These are phyloP conservation scores for Ranitomeya variabilis DNA, from an alignment of 2,113 vertebrate genomes.

Conservation along the genomic window DNA sequence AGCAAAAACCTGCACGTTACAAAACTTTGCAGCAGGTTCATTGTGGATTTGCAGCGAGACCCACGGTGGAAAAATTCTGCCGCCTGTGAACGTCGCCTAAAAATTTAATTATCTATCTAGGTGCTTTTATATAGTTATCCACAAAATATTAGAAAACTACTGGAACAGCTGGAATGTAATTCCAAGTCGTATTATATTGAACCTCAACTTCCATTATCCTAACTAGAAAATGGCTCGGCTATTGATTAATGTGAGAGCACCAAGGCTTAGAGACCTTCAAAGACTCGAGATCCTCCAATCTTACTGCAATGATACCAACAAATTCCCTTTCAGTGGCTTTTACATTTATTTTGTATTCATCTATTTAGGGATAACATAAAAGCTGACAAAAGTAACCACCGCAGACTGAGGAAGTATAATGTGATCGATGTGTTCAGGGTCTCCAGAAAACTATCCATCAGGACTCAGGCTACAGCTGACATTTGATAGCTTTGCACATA, in stretches of 20 bases:
- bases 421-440: not conserved
- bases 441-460: not conserved
- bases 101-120: not conserved
- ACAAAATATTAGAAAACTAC: constrained; percentile 13
- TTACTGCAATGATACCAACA: not conserved
- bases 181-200: constrained; percentile 34
- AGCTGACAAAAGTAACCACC: not conserved
- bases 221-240: constrained; percentile 41
- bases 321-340: not conserved
- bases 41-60: too few species aligned
- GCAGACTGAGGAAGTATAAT: not conserved
- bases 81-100: not conserved
- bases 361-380: not conserved
- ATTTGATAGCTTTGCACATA: not conserved
- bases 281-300: not conserved
- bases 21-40: too few species aligned
- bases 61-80: too few species aligned
- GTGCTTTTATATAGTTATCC: constrained; percentile 4
- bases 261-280: constrained; percentile 13
- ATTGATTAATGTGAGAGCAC: constrained; percentile 30
- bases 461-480: not conserved
- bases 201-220: constrained; percentile 23
- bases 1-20: too few species aligned
- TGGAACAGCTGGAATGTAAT: constrained; percentile 11
- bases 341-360: not conserved